Percentiles rank a stretch among this genome's conserved stretches.
Evolutionary conservation across 2,113 vertebrate species (phyloP).

Genomic region (Oceanodroma tethys): DNA sequence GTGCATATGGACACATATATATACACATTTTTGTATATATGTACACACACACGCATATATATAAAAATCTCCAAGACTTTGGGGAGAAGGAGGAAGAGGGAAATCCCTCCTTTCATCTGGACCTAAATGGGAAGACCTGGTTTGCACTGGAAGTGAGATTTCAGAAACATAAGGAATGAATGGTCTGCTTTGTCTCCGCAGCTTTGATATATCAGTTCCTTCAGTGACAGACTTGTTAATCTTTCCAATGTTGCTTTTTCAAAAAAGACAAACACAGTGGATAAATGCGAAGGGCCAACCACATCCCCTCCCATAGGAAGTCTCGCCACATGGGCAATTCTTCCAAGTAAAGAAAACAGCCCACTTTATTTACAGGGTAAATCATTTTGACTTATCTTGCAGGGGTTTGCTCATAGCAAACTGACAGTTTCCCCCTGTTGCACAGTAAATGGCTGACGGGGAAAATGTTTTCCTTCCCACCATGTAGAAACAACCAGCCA

Average conservation of each 20-base stretch:
- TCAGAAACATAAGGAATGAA: slow-evolving; percentile 67
- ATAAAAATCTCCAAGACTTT: not conserved
- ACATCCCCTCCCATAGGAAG: slow-evolving; percentile 75
- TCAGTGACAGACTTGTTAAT: slow-evolving; percentile 74
- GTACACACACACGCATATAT: not conserved
- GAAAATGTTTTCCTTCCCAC: slow-evolving; percentile 76
- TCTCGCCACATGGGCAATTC: slow-evolving; percentile 74
- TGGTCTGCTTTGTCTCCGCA: slow-evolving; percentile 66
- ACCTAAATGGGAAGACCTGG: slow-evolving; percentile 49
- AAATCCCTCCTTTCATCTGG: slow-evolving; percentile 61
- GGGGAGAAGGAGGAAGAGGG: not conserved
- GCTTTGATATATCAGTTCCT: slow-evolving; percentile 73
- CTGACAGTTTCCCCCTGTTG: slow-evolving; percentile 72
- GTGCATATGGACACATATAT: not conserved
- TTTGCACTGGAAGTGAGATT: slow-evolving; percentile 54
- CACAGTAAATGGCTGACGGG: slow-evolving; percentile 72
- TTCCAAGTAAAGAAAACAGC: slow-evolving; percentile 74
- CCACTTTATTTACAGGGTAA: slow-evolving; percentile 76
- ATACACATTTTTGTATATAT: not conserved
- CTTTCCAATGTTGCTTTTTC: slow-evolving; percentile 71
- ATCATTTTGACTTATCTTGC: slow-evolving; percentile 76
- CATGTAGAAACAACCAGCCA: slow-evolving; percentile 71
- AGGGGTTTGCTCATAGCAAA: slow-evolving; percentile 64
- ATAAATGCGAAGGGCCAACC: slow-evolving; percentile 69
- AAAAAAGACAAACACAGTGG: slow-evolving; percentile 72